Percentiles rank a stretch among this genome's conserved stretches.
These are phyloP conservation scores for Euwallacea similis DNA, from an alignment of 1,140 invertebrate species.

Conservation along the genomic window DNA sequence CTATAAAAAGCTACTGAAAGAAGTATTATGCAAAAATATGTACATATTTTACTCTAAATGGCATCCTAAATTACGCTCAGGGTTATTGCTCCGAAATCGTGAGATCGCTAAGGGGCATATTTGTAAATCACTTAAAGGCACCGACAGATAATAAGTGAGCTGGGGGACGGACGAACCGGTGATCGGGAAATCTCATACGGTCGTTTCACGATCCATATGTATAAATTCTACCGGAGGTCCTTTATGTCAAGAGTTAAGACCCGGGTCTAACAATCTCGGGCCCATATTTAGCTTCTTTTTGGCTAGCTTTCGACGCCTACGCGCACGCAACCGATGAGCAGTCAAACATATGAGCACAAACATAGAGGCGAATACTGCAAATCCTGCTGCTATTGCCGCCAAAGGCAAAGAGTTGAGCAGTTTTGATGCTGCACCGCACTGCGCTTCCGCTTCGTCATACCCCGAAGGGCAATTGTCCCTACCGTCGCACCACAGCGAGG, in stretches of 20 bases:
- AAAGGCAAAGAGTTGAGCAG: slow-evolving; percentile 53
- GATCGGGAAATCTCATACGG: slow-evolving; percentile 65
- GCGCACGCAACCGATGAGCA: slow-evolving; percentile 50
- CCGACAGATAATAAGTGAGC: slow-evolving; percentile 53
- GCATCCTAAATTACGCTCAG: slow-evolving; percentile 19
- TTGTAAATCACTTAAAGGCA: slow-evolving; percentile 50
- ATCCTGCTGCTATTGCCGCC: slow-evolving; percentile 60
- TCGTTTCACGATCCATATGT: slow-evolving; percentile 85
- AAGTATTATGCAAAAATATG: slow-evolving; percentile 28
- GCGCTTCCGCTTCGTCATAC: slow-evolving; percentile 74
- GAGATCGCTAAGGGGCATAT: slow-evolving; percentile 31
- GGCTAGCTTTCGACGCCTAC: slow-evolving; percentile 55
- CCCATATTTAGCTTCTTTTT: slow-evolving; percentile 60
- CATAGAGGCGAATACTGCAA: slow-evolving; percentile 59
- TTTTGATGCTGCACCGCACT: slow-evolving; percentile 63
- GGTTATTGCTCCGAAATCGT: slow-evolving; percentile 33
- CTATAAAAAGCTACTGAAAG: slow-evolving; percentile 16
- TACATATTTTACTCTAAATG: slow-evolving; percentile 30
- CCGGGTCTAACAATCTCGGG: slow-evolving; percentile 47
- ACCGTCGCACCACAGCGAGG: slow-evolving; percentile 86
- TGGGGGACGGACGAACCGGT: slow-evolving; percentile 52
- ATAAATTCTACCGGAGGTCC: slow-evolving; percentile 86
- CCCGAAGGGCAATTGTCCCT: slow-evolving; percentile 81
- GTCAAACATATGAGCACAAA: slow-evolving; percentile 58
- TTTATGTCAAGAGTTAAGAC: slow-evolving; percentile 73